Evolutionary conservation across 2,113 vertebrate species (phyloP), one percentile per base, ranked within the genome.

Genomic region (Cyanocitta stelleri): DNA sequence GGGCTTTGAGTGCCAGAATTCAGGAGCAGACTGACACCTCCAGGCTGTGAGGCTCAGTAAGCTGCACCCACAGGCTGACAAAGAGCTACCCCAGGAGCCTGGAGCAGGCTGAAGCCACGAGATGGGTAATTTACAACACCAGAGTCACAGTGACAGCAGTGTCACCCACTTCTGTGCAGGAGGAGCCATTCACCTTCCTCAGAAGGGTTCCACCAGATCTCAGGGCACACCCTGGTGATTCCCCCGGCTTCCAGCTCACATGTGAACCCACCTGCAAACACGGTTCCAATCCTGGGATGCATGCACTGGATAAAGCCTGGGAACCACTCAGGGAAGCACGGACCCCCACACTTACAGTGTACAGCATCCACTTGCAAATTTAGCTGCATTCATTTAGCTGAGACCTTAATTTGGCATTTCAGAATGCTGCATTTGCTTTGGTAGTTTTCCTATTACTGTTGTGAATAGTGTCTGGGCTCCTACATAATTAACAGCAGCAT

Each of bases 401-500:
- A 85, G 67, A 88, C 71, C 52, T 59, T 83, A 92, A 93, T 79
- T 85, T 85, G 78, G 67, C 71, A 64, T 55, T 92, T 79, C 66
- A 75, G 24, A 18, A 62, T 90, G 74, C 91, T 64, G 75, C 62
- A 54, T 75, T 85, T 72, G 52, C 93, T 88, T 83, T 68, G 54
- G 62, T 95, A 72, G 48, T 92, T 96, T 88, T 88, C 71, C 75
- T 88, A 11, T 90, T 94, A 75, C 78, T 87, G 66, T 72, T 67
- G 69, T 91, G 74, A 95, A 91, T 87, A 71, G 56, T 2, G 16
- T 68, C 88, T 90, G 56, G 59, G 75, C 82, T 93, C 44, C 91
- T 78, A 63, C 62, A 27, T 92, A 88, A 95, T 90, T 88, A 95
- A 79, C 75, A 88, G 82, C 71, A 64, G 75, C 67, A 68, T 68